Evolutionary conservation across 2,797 vertebrate genomes (phyloP).

Genomic region (Limosa lapponica): DNA sequence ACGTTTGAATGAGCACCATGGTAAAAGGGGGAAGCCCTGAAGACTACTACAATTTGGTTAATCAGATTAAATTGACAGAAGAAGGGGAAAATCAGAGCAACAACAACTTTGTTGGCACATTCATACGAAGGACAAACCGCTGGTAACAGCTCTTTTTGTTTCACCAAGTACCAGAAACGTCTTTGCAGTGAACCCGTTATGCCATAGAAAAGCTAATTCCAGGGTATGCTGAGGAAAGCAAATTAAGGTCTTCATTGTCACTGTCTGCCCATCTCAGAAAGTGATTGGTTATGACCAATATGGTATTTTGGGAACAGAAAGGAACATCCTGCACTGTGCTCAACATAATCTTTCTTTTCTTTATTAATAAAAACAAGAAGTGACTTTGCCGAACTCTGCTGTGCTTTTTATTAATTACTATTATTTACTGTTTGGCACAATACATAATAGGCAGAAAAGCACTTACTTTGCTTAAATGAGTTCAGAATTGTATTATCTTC

Average conservation of each 20-base stretch:
- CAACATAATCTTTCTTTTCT: not conserved
- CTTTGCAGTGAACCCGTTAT: not conserved
- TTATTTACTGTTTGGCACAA: slow-evolving; percentile 51
- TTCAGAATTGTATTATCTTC: slow-evolving; percentile 48
- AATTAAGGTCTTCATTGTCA: not conserved
- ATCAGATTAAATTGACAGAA: not conserved
- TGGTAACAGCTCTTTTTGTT: not conserved
- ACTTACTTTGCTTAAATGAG: slow-evolving; percentile 50
- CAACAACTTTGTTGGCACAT: not conserved
- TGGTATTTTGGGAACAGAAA: not conserved
- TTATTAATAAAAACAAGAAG: slow-evolving; percentile 16
- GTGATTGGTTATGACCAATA: not conserved
- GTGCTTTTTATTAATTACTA: slow-evolving; percentile 55
- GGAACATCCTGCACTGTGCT: not conserved
- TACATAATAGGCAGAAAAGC: slow-evolving; percentile 21
- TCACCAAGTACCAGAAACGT: not conserved
- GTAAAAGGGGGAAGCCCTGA: not conserved
- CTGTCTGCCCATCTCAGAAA: not conserved
- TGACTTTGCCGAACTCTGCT: not conserved
- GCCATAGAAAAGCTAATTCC: not conserved
- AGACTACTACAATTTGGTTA: not conserved
- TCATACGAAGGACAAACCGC: not conserved
- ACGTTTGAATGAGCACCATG: not conserved
- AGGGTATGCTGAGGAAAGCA: not conserved
- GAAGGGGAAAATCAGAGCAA: not conserved